phyloP scores from a whole-genome alignment of 1,140 invertebrate genomes.

The Zaprionus nigranus region DNA sequence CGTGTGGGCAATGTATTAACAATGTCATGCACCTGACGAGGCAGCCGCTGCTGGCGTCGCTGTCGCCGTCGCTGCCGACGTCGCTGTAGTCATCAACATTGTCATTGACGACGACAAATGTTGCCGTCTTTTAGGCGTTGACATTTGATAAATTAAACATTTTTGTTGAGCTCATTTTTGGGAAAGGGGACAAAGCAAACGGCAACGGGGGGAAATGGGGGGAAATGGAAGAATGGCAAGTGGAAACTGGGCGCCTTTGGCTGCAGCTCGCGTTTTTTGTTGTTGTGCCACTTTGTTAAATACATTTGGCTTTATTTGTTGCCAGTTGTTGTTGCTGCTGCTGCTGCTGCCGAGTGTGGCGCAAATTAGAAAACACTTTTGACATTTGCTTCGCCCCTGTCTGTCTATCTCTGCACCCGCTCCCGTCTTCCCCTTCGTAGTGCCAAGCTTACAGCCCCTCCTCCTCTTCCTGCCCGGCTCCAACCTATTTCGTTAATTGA shows the following conservation, averaged over 20 bases:
- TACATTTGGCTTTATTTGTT: constrained; percentile 76
- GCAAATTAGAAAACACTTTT: constrained; percentile 81
- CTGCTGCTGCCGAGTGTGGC: constrained; percentile 54
- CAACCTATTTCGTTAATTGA: constrained; percentile 74
- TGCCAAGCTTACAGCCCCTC: background rate
- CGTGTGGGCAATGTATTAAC: constrained; percentile 41
- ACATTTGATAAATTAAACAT: constrained; percentile 82
- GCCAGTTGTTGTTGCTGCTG: constrained; percentile 48
- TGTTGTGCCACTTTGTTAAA: constrained; percentile 72
- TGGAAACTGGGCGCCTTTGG: background rate
- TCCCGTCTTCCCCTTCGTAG: background rate
- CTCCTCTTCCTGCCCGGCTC: constrained; percentile 37
- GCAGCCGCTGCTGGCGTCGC: background rate
- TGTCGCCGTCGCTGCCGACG: background rate
- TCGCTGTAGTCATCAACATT: constrained; percentile 67
- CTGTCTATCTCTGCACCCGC: constrained; percentile 1
- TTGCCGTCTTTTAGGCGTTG: constrained; percentile 81
- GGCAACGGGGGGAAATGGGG: background rate
- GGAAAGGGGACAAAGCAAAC: background rate
- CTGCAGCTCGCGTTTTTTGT: constrained; percentile 45
- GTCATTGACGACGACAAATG: constrained; percentile 81
- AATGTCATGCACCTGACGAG: constrained; percentile 22
- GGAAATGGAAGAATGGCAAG: background rate
- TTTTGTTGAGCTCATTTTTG: constrained; percentile 60
- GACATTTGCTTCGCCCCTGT: constrained; percentile 63